Percentiles rank a stretch among this genome's conserved stretches.
phyloP scores from a whole-genome alignment of 2,113 vertebrate genomes.

The Rhabdornis inornatus region DNA sequence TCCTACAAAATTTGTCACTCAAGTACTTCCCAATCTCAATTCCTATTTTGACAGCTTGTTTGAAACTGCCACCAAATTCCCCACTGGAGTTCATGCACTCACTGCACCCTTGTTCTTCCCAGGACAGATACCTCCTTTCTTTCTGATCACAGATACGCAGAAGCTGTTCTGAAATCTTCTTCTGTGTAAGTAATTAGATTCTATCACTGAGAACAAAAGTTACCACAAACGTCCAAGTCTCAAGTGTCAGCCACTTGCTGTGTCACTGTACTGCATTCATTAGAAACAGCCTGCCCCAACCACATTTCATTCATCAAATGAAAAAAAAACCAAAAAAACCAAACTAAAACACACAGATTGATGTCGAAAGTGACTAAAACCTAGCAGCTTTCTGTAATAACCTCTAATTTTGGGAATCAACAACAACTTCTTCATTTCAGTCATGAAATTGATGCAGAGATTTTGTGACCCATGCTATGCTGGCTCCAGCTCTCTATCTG shows the following conservation, averaged over 20 bases:
- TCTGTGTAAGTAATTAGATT: not conserved
- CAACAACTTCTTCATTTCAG: not conserved
- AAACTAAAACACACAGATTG: not conserved
- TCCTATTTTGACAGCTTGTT: not conserved
- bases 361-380: not conserved
- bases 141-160: rapidly evolving
- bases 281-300: not conserved
- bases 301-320: not conserved
- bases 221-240: not conserved
- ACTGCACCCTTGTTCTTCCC: not conserved
- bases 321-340: not conserved
- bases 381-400: not conserved
- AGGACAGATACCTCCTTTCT: not conserved
- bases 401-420: not conserved
- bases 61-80: not conserved
- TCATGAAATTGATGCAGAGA: not conserved
- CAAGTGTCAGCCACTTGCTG: not conserved
- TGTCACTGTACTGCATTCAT: not conserved
- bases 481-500: not conserved
- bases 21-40: not conserved
- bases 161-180: not conserved
- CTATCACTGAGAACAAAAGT: not conserved
- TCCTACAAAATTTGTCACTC: not conserved
- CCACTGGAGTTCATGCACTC: not conserved
- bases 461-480: not conserved